Evolutionary conservation across 2,113 vertebrate genomes (phyloP).

Genomic region (Pseudois nayaur): DNA sequence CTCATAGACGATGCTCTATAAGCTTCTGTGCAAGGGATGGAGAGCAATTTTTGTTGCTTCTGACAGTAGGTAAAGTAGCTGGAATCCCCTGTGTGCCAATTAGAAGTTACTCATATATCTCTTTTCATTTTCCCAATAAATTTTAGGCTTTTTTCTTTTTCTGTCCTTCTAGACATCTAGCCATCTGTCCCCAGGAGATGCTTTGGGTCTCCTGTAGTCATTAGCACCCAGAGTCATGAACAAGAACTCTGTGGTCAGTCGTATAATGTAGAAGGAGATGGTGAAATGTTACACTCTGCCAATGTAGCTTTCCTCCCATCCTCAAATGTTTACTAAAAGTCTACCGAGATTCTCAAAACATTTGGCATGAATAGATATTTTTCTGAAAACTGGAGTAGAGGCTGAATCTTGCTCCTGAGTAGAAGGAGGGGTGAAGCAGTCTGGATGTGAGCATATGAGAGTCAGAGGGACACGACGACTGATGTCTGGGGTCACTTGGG

Average conservation of each 20-base stretch:
- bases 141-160: background rate
- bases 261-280: background rate
- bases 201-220: background rate
- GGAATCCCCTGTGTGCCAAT: background rate
- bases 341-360: background rate
- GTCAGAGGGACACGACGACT: background rate
- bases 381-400: background rate
- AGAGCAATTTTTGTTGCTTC: background rate
- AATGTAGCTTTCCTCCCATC: rapidly evolving
- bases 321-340: background rate
- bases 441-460: background rate
- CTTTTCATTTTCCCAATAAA: background rate
- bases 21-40: background rate
- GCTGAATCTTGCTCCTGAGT: background rate
- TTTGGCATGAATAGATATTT: background rate
- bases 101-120: background rate
- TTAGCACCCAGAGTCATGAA: background rate
- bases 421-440: background rate
- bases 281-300: background rate
- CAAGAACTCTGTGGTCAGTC: background rate
- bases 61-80: background rate
- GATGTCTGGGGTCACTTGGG: background rate
- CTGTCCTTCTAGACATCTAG: background rate
- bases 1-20: background rate
- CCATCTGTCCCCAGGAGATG: background rate